Base-by-base conservation (phyloP, 2,113 vertebrate genomes). In the Puffinus mauretanicus region DNA sequence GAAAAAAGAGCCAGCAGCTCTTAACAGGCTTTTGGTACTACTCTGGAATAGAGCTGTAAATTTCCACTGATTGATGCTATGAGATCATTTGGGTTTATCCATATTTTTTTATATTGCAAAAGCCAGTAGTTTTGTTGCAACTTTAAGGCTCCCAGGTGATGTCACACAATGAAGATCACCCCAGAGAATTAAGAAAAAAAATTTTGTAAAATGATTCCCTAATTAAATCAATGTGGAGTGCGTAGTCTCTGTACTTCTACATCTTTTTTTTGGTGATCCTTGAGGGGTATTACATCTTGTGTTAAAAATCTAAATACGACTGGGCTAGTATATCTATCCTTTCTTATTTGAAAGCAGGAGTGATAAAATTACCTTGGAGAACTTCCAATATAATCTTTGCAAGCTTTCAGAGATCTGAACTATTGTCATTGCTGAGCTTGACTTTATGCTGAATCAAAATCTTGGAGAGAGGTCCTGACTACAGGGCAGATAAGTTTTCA, bases 321-420 rank as follows among this genome's bases (percentile, higher is more conserved):
- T 73, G 22, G 14, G 9, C 34, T 90, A 66, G 8, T 78, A 32
- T 69, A 73, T 85, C 20, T 62, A 40, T 78, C 9, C n/a, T 67
- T 79, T 82, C 64, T 94, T 73, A 70, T 87, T 86, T 67, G 91
- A 88, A 91, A 90, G 13, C 17, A 66, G 27, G 44, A 88, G 18
- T 70, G 55, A 94, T 90, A 92, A 88, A 91, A 91, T 88, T 85
- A 71, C 20, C 13, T 92, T 70, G 46, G 61, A 86, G 57, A 86
- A 17, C 22, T 40, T 94, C 51, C 81, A 60, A 18, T 79, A 54
- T 75, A 93, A 79, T 73, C 29, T 96, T 27, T 57, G 20, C 42
- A 58, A 95, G 52, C 36, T 87, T 94, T 92, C 47, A 83, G 66
- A 75, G 49, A 65, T 91, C 44, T 94, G 18, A 92, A 49, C 36